A percentile compares a stretch with the other conserved stretches of the same genome.
phyloP scores from a whole-genome alignment of 2,113 vertebrate genomes.

The Sialia sialis region DNA sequence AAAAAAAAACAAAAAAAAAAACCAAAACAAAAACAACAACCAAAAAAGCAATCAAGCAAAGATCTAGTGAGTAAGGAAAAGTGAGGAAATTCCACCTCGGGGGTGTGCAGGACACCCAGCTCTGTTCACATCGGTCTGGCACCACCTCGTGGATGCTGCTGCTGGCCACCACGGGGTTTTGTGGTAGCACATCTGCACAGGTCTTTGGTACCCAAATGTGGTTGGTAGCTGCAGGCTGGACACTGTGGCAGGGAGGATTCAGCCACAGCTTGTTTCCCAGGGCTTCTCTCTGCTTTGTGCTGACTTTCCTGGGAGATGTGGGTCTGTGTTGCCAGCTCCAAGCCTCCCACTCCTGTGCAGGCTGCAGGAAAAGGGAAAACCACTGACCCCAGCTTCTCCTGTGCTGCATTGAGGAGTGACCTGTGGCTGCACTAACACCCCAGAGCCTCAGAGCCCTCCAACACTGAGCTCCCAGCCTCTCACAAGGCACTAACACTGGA shows the following conservation, averaged over 20 bases:
- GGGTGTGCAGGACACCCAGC: not conserved
- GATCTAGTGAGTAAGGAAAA: not conserved
- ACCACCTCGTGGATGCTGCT: not conserved
- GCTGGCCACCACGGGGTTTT: rapidly evolving
- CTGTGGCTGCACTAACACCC: not conserved
- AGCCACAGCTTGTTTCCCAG: not conserved
- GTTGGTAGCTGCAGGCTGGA: not conserved
- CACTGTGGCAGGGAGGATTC: not conserved
- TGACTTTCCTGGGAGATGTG: not conserved
- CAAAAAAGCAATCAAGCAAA: not conserved
- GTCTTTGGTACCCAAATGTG: rapidly evolving
- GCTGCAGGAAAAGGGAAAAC: not conserved
- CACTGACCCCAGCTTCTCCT: not conserved
- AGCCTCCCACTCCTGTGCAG: not conserved
- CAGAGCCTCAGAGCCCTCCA: not conserved
- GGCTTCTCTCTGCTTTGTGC: not conserved
- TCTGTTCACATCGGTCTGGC: not conserved
- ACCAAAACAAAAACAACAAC: not conserved
- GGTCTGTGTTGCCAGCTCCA: no score
- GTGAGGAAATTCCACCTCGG: rapidly evolving
- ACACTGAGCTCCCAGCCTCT: not conserved
- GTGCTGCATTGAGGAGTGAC: not conserved
- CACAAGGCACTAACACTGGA: not conserved
- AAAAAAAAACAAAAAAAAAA: not conserved
- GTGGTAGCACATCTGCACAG: not conserved